Conservation (phyloP, 2,888 invertebrate genomes). For the Caenorhabditis zanzibari region DNA sequence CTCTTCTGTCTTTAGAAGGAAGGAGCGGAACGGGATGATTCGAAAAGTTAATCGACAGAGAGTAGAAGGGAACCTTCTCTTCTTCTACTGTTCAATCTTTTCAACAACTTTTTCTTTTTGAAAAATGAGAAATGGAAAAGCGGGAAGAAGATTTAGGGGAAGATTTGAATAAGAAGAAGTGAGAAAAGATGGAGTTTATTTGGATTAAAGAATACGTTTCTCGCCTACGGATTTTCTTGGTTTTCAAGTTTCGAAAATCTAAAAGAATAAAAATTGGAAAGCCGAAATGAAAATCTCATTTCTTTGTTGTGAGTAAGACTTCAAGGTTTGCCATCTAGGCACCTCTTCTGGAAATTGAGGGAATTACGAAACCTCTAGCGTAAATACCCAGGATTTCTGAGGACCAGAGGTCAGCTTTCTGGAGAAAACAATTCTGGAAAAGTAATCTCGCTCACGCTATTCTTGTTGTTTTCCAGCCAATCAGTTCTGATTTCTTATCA, state of each 20-base stretch:
- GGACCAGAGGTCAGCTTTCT: background rate
- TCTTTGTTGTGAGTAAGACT: background rate
- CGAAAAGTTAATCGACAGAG: constrained; percentile 53
- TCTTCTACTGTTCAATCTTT: constrained; percentile 2
- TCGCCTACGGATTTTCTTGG: background rate
- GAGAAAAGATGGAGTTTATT: constrained; percentile 17
- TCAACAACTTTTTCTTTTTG: constrained; percentile 29
- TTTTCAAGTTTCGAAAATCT: background rate
- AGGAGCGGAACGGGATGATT: constrained; percentile 39
- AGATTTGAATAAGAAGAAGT: constrained; percentile 29
- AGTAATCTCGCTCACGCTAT: background rate
- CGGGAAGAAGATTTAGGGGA: background rate
- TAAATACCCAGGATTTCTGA: constrained; percentile 4
- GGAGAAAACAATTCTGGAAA: background rate
- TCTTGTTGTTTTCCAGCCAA: background rate
- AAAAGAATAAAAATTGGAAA: background rate
- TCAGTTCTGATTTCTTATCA: constrained; percentile 15
- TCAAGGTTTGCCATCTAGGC: background rate
- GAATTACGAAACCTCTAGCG: constrained; percentile 2
- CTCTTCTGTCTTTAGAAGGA: constrained; percentile 31
- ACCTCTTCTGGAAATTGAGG: constrained; percentile 7
- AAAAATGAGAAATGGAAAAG: constrained; percentile 11
- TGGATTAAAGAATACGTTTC: constrained; percentile 20
- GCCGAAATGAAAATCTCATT: constrained; percentile 6
- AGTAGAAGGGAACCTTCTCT: constrained; percentile 15